Evolutionary conservation across 2,797 vertebrate genomes (phyloP), one percentile per base, ranked within the genome.

Genomic region (Monodelphis domestica): DNA sequence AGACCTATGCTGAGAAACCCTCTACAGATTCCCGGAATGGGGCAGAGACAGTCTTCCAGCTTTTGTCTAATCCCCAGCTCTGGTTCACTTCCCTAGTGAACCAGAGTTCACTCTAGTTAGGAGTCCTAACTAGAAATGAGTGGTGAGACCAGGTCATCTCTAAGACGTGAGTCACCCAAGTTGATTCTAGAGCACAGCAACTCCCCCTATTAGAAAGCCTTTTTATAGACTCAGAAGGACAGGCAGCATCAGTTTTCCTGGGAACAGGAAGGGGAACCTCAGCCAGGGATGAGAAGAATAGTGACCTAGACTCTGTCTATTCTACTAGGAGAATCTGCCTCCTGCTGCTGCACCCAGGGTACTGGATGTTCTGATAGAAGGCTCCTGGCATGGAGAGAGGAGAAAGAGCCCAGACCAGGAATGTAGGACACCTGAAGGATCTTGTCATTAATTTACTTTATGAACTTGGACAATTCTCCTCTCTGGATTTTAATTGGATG

Each of bases 11-110:
- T 33, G 55, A 7, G 21, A 28, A 14, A 14, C 6, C 6, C 51
- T 15, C 38, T 17, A 30, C 9, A 7, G 10, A 26, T 12, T 38
- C 38, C 6, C 9, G 57, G 56, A 53, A 53, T 0, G 5, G 53
- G 56, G 53, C 5, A 0, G 1, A 11, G 87, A 50, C 0, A 30
- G 12, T 95, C 95, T 95, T 97, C 93, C 57, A 70, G 70, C 7
- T 78, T 38, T 38, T 78, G 70, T 12, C 70, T 29, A 45, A 78
- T 24, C 21, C 50, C 29, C 1, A 12, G 93, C 51, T 29, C 53
- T 50, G 51, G 26, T 38, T 45, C 7, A 24, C 70, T 78, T 78
- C 70, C 38, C 38, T 78, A n/a, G n/a, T n/a, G n/a, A n/a, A n/a
- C n/a, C n/a, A n/a, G n/a, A n/a, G n/a, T n/a, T n/a, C n/a, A n/a